These are phyloP conservation scores for Campopleginae sp. DNA, from an alignment of 2,888 invertebrate genomes.

Conservation along the genomic window DNA sequence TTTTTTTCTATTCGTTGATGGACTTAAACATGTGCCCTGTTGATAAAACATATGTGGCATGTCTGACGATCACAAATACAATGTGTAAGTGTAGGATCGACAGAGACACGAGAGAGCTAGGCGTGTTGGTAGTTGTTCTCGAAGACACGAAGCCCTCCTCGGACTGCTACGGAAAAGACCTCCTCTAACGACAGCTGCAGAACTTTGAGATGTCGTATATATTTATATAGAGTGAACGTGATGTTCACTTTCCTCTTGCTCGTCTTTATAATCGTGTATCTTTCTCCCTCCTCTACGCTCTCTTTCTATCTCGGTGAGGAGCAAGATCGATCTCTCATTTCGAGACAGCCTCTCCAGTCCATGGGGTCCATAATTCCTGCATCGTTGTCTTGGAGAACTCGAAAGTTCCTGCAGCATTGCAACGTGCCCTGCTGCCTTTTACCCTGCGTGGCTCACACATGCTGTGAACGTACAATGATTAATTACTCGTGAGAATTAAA, in stretches of 20 bases:
- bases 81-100: constrained; percentile 31
- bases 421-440: constrained; percentile 27
- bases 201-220: constrained; percentile 17
- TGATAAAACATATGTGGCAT: constrained; percentile 61
- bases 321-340: constrained; percentile 46
- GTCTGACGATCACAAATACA: constrained; percentile 41
- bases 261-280: constrained; percentile 38
- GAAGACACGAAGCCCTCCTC: constrained; percentile 57
- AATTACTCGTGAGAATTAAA: constrained; percentile 47
- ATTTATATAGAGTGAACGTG: constrained; percentile 12
- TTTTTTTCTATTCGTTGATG: constrained; percentile 37
- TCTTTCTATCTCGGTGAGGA: constrained; percentile 34
- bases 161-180: constrained; percentile 47
- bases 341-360: constrained; percentile 50
- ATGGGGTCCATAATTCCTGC: constrained; percentile 64
- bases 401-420: constrained; percentile 27
- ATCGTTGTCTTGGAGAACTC: constrained; percentile 43
- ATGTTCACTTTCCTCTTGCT: constrained; percentile 33
- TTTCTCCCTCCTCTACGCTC: not conserved
- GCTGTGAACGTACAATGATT: constrained; percentile 58
- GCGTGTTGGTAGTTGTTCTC: constrained; percentile 49
- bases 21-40: constrained; percentile 55
- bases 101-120: constrained; percentile 7
- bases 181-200: constrained; percentile 67
- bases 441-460: constrained; percentile 55